Evolutionary conservation across 2,113 vertebrate species (phyloP).

Genomic region (Oryzias celebensis): DNA sequence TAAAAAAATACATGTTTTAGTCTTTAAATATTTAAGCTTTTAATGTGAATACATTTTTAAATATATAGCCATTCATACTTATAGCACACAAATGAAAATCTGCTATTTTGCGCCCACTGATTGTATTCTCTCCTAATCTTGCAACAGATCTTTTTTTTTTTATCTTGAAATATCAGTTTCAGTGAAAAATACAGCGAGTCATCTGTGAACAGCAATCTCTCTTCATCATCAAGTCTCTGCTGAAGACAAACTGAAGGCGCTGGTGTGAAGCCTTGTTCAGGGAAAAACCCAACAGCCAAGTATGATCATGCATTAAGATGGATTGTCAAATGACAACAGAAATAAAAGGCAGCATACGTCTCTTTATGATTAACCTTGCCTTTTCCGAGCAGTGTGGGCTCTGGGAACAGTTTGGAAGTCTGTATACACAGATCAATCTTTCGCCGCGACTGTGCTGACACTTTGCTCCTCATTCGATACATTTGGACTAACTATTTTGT

Average conservation of each 20-base stretch:
- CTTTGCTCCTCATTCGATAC: conserved; percentile 9
- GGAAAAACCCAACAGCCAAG: conserved; percentile 50
- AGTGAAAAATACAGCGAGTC: conserved; percentile 46
- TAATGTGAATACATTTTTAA: too few relatives aligned
- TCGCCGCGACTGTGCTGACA: conserved; percentile 11
- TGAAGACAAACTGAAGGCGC: conserved; percentile 55
- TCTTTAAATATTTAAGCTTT: too few relatives aligned
- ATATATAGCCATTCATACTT: too few relatives aligned
- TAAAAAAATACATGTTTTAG: too few relatives aligned
- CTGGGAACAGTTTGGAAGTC: conserved; percentile 29
- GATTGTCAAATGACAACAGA: conserved; percentile 58
- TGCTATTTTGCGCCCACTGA: neutral
- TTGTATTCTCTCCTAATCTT: neutral
- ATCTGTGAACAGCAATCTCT: conserved; percentile 47
- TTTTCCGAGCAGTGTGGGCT: conserved; percentile 52
- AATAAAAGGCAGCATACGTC: conserved; percentile 62
- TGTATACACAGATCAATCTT: conserved; percentile 23
- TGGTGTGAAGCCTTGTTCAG: conserved; percentile 36
- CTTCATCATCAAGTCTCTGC: conserved; percentile 60
- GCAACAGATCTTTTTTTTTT: conserved; percentile 12
- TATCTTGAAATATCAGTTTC: conserved; percentile 1
- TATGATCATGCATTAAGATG: conserved; percentile 66
- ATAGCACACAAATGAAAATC: too few relatives aligned
- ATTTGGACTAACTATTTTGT: neutral
- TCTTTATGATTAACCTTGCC: conserved; percentile 70